A percentile compares a stretch with the other conserved stretches of the same genome.
Conservation (phyloP, 2,888 invertebrate species). For the Morpho deidamia region DNA sequence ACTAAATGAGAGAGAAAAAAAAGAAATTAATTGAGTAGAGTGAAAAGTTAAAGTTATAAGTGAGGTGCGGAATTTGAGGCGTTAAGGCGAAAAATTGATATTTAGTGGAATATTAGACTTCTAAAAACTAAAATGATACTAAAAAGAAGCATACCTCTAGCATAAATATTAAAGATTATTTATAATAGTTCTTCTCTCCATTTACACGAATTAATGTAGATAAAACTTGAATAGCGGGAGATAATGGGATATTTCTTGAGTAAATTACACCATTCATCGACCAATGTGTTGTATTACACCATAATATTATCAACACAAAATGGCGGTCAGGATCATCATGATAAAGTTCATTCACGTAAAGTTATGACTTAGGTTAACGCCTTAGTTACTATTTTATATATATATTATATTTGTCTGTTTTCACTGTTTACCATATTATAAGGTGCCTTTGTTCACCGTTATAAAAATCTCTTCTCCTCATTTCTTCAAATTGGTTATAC, state of each 20-base stretch:
- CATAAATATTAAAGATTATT: slow-evolving; percentile 3
- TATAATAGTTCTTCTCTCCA: slow-evolving; percentile 1
- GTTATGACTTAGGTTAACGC: not conserved
- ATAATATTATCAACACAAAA: slow-evolving; percentile 15
- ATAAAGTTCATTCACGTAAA: slow-evolving; percentile 1
- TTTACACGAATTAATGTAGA: slow-evolving; percentile 7
- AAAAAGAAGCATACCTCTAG: not conserved
- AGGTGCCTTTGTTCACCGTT: too few relatives aligned
- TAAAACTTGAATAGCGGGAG: slow-evolving; percentile 14
- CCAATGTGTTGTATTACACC: slow-evolving; percentile 16
- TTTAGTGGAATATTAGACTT: too few relatives aligned
- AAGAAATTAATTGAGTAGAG: too few relatives aligned
- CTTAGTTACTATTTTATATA: not conserved
- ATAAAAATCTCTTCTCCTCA: too few relatives aligned
- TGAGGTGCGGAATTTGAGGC: too few relatives aligned
- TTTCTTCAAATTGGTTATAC: too few relatives aligned
- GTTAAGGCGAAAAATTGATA: too few relatives aligned
- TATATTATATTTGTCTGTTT: too few relatives aligned
- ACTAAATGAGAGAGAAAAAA: too few relatives aligned
- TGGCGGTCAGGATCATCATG: slow-evolving; percentile 11
- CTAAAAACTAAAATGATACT: too few relatives aligned
- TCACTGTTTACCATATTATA: too few relatives aligned
- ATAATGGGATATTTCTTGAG: slow-evolving; percentile 15
- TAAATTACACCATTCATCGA: slow-evolving; percentile 22
- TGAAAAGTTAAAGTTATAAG: too few relatives aligned